Evolutionary conservation across 1,140 invertebrate genomes (phyloP).

Genomic region (Adoxophyes honmai): DNA sequence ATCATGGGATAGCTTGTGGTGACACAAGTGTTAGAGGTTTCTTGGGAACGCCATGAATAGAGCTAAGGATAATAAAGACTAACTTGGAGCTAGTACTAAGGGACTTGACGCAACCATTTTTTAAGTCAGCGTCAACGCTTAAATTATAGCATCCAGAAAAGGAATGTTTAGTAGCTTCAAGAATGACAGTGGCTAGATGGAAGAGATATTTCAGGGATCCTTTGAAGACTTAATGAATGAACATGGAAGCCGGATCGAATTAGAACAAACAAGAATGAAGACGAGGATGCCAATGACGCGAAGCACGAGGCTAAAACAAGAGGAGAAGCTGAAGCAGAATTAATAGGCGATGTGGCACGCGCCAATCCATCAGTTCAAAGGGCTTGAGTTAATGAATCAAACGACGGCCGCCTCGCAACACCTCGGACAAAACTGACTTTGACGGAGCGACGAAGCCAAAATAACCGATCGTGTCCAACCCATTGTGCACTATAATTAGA

Average conservation of each 20-base stretch:
- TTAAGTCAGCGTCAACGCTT: neutral
- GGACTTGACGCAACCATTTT: neutral
- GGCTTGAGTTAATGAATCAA: slow-evolving; percentile 67
- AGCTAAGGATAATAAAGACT: slow-evolving; percentile 17
- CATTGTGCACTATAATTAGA: slow-evolving; percentile 75
- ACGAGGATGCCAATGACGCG: slow-evolving; percentile 23
- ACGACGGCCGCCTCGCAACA: slow-evolving; percentile 65
- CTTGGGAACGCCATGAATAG: slow-evolving; percentile 26
- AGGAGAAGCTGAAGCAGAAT: slow-evolving; percentile 35
- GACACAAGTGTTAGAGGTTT: slow-evolving; percentile 36
- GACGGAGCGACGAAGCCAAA: slow-evolving; percentile 65
- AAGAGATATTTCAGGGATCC: neutral
- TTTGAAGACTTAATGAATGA: slow-evolving; percentile 3
- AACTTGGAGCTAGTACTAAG: slow-evolving; percentile 1
- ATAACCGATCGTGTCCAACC: slow-evolving; percentile 74
- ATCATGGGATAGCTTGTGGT: slow-evolving; percentile 41
- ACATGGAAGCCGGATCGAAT: slow-evolving; percentile 6
- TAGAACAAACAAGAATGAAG: slow-evolving; percentile 16
- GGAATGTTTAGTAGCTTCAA: too few relatives aligned
- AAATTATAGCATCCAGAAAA: neutral
- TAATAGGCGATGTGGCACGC: slow-evolving; percentile 48
- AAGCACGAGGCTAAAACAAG: slow-evolving; percentile 31
- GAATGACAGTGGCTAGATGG: too few relatives aligned
- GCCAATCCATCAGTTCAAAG: slow-evolving; percentile 66
- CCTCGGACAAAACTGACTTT: slow-evolving; percentile 71